phyloP scores from a whole-genome alignment of 2,888 invertebrate species.

The Pyrgus malvae region DNA sequence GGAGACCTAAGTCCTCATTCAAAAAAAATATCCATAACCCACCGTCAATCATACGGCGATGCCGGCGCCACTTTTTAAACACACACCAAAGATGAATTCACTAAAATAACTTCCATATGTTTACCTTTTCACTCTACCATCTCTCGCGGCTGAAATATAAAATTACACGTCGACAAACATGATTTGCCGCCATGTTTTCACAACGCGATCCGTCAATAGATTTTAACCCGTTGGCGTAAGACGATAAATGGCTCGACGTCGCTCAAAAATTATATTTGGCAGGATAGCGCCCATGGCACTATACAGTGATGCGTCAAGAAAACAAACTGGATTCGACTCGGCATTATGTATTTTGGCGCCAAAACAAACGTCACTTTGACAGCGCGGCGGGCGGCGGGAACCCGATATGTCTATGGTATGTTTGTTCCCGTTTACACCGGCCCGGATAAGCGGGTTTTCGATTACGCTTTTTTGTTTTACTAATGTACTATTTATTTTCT shows the following conservation, averaged over 20 bases:
- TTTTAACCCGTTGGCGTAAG: constrained; percentile 41
- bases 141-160: constrained; percentile 76
- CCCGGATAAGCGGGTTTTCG: constrained; percentile 75
- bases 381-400: constrained; percentile 80
- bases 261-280: constrained; percentile 33
- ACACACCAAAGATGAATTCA: constrained; percentile 74
- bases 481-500: constrained; percentile 47
- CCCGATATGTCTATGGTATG: constrained; percentile 69
- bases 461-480: constrained; percentile 57
- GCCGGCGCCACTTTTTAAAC: constrained; percentile 75
- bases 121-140: constrained; percentile 80
- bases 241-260: constrained; percentile 13
- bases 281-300: constrained; percentile 44
- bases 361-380: constrained; percentile 81
- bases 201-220: constrained; percentile 21
- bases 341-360: constrained; percentile 81
- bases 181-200: constrained; percentile 30
- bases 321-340: constrained; percentile 76
- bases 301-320: constrained; percentile 73
- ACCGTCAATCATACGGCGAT: constrained; percentile 63
- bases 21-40: constrained; percentile 58
- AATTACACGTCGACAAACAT: constrained; percentile 69
- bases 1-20: constrained; percentile 32
- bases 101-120: constrained; percentile 75
- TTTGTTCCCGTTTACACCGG: constrained; percentile 73